Base-by-base conservation (phyloP, 92 coral and sea anemone genomes). In the Zoanthus gigantus region DNA sequence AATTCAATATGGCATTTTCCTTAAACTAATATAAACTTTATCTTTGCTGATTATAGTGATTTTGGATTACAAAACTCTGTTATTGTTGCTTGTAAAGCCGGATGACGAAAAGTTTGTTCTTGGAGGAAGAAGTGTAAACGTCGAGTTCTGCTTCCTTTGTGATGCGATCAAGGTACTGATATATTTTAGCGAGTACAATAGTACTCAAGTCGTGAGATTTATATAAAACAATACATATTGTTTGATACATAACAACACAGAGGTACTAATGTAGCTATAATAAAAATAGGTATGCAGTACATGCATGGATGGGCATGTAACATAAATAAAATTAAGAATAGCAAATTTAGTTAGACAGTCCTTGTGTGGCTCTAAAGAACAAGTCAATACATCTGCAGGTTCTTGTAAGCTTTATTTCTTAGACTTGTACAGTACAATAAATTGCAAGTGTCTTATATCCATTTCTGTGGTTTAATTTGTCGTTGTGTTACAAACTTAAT, bases 131-230 rank as follows among this genome's bases (percentile, higher is more conserved):
- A 80, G 88, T 52, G 80, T 72, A 84, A 78, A 50, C 28, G 88
- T 84, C 30, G 88, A 84, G 66, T 72, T 72, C 80, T 84, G 88
- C 47, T 72, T 72, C 80, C 47, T 84, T 84, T 84, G 88, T 84
- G 56, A 84, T 48, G 88, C 88, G 53, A 72, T 84, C 75, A 84
- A 80, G 78, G 88, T 84, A 84, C 23, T 48, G 78, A 48, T n/a
- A 18, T 37, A 14, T 60, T 82, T 71, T 71, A 31, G 75, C 75
- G 31, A 8, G 29, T 34, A 31, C 18, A 71, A 14, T 60, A 60
- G 67, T 13, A 10, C 31, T 16, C 71, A 65, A n/a, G 71, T 65
- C 30, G 30, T 71, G 47, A 71, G 47, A 30, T 71, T 71, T 71
- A 71, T 71, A 15, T 7, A 71, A 71, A 4, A n/a, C 15, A 71